Base-by-base conservation (phyloP, 2,113 vertebrate genomes). In the Ameiurus melas region DNA sequence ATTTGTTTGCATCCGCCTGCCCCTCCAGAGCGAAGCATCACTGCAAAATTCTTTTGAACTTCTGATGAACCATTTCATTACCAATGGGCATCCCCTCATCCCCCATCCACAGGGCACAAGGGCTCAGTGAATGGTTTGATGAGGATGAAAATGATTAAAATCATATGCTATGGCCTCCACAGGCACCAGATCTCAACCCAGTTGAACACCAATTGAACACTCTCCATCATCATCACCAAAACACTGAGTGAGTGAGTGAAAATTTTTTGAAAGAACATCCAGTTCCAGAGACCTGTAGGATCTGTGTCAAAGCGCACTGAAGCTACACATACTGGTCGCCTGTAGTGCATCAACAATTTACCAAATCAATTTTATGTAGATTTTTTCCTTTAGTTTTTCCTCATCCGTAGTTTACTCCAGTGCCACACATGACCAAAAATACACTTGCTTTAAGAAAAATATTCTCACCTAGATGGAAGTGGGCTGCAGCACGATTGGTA, bases 401-500 rank as follows among this genome's bases (percentile, higher is more conserved):
- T 7, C 77, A 33, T 17, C 58, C 16, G 73, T 58, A 39, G 20
- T 47, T 66, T 25, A 57, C 17, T 30, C 47, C 22, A 58, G 51
- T 85, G 22, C 20, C 51, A 53, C 16, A 55, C 2, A 33, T 33
- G 66, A n/a, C 39, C 51, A 84, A 58, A 17, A 20, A 73, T 57
- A 66, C 51, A 19, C 2, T 57, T 53, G 9, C 51, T 36, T 64
- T 82, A 85, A 43, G 58, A 20, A 4, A 55, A 64, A 16, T n/a
- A 55, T 58, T 13, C 60, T 80, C 90, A 99, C 98, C 97, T 39
- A 98, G 85, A 89, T 97, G 83, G 80, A 97, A 99, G 5, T 98
- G 97, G 0, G 98, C 96, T 0, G 98, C 97, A 0, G 95, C 98
- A 0, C 98, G 94, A 95, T 99, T 99, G 1, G 97, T 94, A 89